Evolutionary conservation across 2,113 vertebrate species (phyloP).

Genomic region (Bos indicus): DNA sequence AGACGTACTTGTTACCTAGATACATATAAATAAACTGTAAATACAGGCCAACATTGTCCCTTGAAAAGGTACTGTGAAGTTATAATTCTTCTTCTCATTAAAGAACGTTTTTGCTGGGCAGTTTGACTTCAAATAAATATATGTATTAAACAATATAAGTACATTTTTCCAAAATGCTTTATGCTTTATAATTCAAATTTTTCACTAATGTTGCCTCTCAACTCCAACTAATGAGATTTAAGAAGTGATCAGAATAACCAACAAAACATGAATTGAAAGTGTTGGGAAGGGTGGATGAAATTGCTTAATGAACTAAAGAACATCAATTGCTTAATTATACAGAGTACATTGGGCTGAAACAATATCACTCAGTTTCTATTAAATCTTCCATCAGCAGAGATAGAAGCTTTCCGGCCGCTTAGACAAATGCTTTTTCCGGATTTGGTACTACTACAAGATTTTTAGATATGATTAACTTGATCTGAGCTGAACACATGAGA

Average conservation of each 20-base stretch:
- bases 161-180: background rate
- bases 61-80: background rate
- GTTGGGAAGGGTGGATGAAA: conserved; percentile 10
- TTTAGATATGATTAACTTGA: conserved; percentile 1
- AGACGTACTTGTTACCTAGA: background rate
- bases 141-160: background rate
- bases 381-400: conserved; percentile 26
- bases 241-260: conserved; percentile 50
- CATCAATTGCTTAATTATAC: conserved; percentile 56
- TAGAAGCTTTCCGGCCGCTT: background rate
- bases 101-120: background rate
- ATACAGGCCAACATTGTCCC: background rate
- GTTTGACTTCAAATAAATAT: background rate
- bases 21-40: background rate
- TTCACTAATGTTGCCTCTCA: conserved; percentile 24
- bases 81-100: conserved; percentile 18
- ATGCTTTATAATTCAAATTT: conserved; percentile 30
- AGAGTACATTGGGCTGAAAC: conserved; percentile 53
- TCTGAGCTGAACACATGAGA: background rate
- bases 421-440: background rate
- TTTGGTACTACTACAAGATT: background rate
- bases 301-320: conserved; percentile 54
- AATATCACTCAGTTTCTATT: conserved; percentile 46
- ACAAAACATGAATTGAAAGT: conserved; percentile 49
- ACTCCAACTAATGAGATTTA: conserved; percentile 43